These are phyloP conservation scores for Chloropsis cyanopogon DNA, from an alignment of 2,113 vertebrate species.

Conservation along the genomic window DNA sequence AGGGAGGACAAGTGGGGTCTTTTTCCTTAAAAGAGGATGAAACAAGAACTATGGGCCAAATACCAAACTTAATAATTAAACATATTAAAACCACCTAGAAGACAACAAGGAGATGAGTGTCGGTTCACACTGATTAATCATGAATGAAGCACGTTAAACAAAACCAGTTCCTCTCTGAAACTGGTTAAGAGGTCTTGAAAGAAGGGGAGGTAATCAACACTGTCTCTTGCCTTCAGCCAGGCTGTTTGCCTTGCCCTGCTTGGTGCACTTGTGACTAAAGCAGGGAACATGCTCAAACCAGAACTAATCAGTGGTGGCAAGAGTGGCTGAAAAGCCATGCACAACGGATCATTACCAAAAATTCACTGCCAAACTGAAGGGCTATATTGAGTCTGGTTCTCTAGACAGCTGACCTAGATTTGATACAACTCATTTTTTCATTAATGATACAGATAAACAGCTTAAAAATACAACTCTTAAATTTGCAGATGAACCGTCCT, in stretches of 20 bases:
- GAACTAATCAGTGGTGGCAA: background rate
- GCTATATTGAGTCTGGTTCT: background rate
- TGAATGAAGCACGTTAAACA: background rate
- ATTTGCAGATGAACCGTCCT: background rate
- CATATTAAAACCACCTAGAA: background rate
- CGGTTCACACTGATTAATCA: background rate
- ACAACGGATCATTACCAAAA: background rate
- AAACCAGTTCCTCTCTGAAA: background rate
- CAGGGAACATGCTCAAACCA: background rate
- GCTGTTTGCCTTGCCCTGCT: background rate
- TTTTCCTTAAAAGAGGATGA: background rate
- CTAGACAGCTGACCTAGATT: background rate
- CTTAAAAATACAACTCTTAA: background rate
- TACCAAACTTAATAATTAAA: background rate
- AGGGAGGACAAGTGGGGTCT: background rate
- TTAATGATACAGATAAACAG: background rate
- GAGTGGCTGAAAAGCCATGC: background rate
- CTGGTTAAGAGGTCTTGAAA: background rate
- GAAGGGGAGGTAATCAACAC: background rate
- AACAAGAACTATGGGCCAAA: background rate
- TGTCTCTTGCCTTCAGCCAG: background rate
- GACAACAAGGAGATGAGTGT: background rate
- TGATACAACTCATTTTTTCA: background rate
- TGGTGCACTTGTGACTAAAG: background rate
- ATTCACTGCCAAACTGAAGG: background rate